Evolutionary conservation across 2,888 invertebrate species (phyloP), one percentile per base, ranked within the genome.

Genomic region (Escarpia spicata): DNA sequence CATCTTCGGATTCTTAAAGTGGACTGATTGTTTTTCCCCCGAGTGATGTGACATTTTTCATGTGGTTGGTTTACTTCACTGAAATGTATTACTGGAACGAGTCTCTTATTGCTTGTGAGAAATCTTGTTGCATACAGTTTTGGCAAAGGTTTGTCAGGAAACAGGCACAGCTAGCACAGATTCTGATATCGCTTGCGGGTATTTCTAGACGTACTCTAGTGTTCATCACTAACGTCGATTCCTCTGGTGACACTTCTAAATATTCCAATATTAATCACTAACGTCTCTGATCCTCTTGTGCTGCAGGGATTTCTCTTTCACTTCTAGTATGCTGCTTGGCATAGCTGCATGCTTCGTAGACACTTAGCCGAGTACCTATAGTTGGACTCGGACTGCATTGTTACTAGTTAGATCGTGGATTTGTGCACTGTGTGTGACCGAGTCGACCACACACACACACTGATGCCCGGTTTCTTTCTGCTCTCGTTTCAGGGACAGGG

Each of bases 401-500:
- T 52, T 52, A 52, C 52, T 52, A 52, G 52, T 52, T 45, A 9
- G 6, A 45, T 0, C 45, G 45, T 75, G 26, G 75, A 26, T n/a
- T 75, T 75, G 75, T 26, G 75, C 75, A 75, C 75, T 15, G 19
- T 26, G 75, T 26, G 75, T 26, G 75, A 26, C 75, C 3, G 75
- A 26, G 75, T 75, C 75, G 75, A 26, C 75, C 26, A 6, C 75
- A 52, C 26, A 6, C 75, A 52, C 75, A 15, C 75, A 75, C 75
- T 75, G 26, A 75, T 75, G 75, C 75, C 75, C 75, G 6, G n/a
- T 75, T 75, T 75, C 75, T 75, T 75, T 75, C 75, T 75, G 75
- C 75, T 75, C 75, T 75, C 75, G 26, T 75, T 75, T 19, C 75
- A 75, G 75, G 75, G 75, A 75, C 75, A 75, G 75, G 75, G 75